Conservation (phyloP, 2,797 vertebrate genomes). For the Nyctalus aviator region DNA sequence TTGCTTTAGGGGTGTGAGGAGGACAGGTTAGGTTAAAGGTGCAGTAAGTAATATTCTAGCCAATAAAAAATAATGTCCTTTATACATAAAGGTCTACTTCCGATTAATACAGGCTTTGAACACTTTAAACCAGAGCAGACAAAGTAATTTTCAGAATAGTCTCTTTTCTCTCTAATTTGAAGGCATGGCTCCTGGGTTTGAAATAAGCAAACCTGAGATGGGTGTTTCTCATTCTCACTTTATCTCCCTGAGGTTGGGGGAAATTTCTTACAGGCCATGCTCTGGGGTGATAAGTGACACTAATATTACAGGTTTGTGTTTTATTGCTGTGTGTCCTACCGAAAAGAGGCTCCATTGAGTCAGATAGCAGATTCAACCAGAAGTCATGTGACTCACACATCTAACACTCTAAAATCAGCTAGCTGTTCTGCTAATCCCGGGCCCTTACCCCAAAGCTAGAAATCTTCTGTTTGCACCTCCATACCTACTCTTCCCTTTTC, state of each 20-base stretch:
- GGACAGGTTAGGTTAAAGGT: not conserved
- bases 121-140: not conserved
- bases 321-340: not conserved
- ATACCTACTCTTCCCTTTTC: not conserved
- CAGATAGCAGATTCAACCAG: not conserved
- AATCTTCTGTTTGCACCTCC: not conserved
- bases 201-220: not conserved
- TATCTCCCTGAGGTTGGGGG: not conserved
- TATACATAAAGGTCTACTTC: not conserved
- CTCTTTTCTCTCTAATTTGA: not conserved
- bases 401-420: not conserved
- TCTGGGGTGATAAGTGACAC: not conserved
- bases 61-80: not conserved
- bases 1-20: not conserved
- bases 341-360: not conserved
- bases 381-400: not conserved
- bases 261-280: not conserved
- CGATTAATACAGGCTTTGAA: not conserved
- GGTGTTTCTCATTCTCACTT: not conserved
- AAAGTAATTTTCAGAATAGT: not conserved
- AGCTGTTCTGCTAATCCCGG: not conserved
- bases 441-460: accelerated
- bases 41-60: not conserved
- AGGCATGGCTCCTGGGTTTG: not conserved
- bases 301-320: not conserved